Conservation (phyloP, 1,140 invertebrate genomes). For the Diorhabda carinulata region DNA sequence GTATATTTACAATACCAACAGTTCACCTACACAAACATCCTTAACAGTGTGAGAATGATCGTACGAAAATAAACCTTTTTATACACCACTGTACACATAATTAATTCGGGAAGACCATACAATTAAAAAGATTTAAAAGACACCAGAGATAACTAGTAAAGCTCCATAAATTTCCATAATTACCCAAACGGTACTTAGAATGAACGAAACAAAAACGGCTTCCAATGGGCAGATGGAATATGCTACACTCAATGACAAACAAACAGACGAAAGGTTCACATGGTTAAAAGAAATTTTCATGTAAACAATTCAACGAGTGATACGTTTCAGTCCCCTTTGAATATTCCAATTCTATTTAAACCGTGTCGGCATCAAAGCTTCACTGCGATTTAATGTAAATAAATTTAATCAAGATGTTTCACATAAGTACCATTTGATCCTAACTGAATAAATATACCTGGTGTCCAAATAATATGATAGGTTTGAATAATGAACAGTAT, state of each 20-base stretch:
- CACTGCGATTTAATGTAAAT: neutral
- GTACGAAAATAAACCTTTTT: neutral
- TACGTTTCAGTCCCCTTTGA: neutral
- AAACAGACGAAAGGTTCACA: constrained; percentile 9
- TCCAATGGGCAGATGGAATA: constrained; percentile 8
- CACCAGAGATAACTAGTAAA: neutral
- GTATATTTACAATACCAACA: no score
- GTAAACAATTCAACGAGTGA: constrained; percentile 11
- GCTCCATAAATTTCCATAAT: constrained; percentile 3
- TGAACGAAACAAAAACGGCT: neutral
- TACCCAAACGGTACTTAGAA: neutral
- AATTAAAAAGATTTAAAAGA: neutral
- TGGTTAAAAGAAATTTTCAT: constrained; percentile 3
- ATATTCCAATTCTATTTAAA: neutral
- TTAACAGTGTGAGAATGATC: neutral
- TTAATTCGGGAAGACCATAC: neutral
- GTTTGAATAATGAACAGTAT: no score
- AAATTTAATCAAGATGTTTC: constrained; percentile 3
- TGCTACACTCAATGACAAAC: neutral
- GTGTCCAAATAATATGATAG: no score
- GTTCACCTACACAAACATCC: no score
- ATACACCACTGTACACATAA: neutral
- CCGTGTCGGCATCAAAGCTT: neutral
- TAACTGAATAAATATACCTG: no score
- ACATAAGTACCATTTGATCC: neutral